A percentile compares a stretch with the other conserved stretches of the same genome.
Evolutionary conservation across 2,888 invertebrate genomes (phyloP).

Genomic region (Coenonympha arcania): DNA sequence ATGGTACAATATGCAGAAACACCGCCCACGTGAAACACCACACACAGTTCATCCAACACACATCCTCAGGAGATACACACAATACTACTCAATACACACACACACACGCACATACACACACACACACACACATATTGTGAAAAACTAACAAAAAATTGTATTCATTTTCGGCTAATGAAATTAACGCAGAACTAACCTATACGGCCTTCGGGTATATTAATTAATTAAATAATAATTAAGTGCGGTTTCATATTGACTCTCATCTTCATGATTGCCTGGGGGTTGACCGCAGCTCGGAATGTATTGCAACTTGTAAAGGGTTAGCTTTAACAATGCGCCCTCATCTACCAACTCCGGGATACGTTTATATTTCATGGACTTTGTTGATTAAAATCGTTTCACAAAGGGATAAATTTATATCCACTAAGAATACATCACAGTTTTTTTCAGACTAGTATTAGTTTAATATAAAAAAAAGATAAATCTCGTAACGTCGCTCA

Average conservation of each 20-base stretch:
- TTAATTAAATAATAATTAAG: not conserved
- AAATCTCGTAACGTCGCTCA: not conserved
- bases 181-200: no score
- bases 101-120: no score
- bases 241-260: not conserved
- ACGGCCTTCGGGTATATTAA: no score
- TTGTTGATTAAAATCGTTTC: constrained; percentile 2
- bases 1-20: no score
- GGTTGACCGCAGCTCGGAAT: constrained; percentile 1
- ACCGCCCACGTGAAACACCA: no score
- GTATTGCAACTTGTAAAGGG: constrained; percentile 8
- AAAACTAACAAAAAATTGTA: no score
- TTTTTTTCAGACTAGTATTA: not conserved
- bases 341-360: not conserved
- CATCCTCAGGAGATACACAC: no score
- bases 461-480: no score
- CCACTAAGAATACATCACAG: not conserved
- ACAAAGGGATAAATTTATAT: not conserved
- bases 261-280: not conserved
- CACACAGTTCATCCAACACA: not conserved
- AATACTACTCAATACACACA: no score
- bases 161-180: no score
- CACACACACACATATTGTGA: no score
- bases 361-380: constrained; percentile 1
- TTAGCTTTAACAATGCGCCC: constrained; percentile 3